These are phyloP conservation scores for Gibbula magus DNA, from an alignment of 2,888 invertebrate genomes.

Conservation along the genomic window DNA sequence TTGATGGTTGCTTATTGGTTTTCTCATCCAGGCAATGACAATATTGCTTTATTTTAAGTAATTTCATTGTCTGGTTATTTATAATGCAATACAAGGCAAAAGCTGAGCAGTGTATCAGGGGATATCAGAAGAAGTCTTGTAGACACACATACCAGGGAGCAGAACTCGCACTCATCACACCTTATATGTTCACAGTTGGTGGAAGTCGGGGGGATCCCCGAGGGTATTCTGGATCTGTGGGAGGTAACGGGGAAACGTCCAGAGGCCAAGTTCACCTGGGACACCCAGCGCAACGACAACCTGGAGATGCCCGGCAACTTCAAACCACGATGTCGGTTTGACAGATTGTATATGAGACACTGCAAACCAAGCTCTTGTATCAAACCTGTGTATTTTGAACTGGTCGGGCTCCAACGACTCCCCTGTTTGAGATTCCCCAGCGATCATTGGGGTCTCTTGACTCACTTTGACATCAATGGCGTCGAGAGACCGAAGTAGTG, in stretches of 20 bases:
- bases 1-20: too few species aligned
- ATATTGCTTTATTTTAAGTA: too few species aligned
- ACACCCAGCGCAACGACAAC: slow-evolving; percentile 79
- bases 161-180: too few species aligned
- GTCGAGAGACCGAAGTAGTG: background rate
- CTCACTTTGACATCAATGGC: slow-evolving; percentile 59
- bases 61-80: too few species aligned
- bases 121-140: too few species aligned
- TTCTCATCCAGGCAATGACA: too few species aligned
- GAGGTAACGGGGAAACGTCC: slow-evolving; percentile 77
- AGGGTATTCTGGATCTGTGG: slow-evolving; percentile 78
- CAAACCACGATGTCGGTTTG: slow-evolving; percentile 78
- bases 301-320: slow-evolving; percentile 70
- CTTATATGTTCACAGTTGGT: slow-evolving; percentile 64
- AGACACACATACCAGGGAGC: too few species aligned
- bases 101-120: too few species aligned
- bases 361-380: slow-evolving; percentile 54
- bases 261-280: slow-evolving; percentile 79
- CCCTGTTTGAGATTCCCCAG: slow-evolving; percentile 77
- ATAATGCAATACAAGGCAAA: too few species aligned
- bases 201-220: slow-evolving; percentile 74
- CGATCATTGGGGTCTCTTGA: slow-evolving; percentile 79
- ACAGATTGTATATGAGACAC: slow-evolving; percentile 77
- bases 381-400: slow-evolving; percentile 77
- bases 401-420: slow-evolving; percentile 78